Percentiles rank a stretch among this genome's conserved stretches.
These are phyloP conservation scores for Orchestia grillus DNA, from an alignment of 1,140 invertebrate species.

Conservation along the genomic window DNA sequence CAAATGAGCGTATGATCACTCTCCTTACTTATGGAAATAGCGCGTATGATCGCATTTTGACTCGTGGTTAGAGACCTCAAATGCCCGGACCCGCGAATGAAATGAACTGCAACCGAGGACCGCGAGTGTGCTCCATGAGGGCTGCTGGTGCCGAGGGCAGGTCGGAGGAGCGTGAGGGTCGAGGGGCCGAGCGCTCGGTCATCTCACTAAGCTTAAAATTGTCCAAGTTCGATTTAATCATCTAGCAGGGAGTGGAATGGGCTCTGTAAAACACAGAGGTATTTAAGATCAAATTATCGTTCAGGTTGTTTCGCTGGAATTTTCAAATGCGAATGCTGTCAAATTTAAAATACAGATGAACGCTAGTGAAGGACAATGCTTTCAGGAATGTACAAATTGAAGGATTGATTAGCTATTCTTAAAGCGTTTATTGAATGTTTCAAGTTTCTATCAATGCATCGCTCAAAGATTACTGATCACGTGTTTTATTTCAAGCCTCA, in stretches of 20 bases:
- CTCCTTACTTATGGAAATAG: constrained; percentile 48
- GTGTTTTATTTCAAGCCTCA: background rate
- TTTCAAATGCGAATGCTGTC: background rate
- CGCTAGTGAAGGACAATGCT: background rate
- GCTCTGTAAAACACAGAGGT: background rate
- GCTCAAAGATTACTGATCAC: background rate
- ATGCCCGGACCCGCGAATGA: background rate
- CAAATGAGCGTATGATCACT: constrained; percentile 54
- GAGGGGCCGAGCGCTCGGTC: background rate
- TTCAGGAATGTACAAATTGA: background rate
- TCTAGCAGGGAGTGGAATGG: background rate
- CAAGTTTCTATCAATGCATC: background rate
- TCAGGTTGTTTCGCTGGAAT: background rate
- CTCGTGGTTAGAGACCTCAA: constrained; percentile 39
- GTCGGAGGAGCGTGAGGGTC: background rate
- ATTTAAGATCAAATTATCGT: background rate
- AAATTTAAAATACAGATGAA: background rate
- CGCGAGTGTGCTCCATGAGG: background rate
- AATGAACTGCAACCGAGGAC: constrained; percentile 32
- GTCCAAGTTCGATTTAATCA: background rate
- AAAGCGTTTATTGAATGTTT: background rate
- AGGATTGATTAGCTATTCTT: background rate
- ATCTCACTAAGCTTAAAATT: background rate
- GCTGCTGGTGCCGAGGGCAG: background rate
- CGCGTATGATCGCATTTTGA: constrained; percentile 50